Base-by-base conservation (phyloP, 1,140 invertebrate genomes). In the Cyrtorhinus lividipennis region DNA sequence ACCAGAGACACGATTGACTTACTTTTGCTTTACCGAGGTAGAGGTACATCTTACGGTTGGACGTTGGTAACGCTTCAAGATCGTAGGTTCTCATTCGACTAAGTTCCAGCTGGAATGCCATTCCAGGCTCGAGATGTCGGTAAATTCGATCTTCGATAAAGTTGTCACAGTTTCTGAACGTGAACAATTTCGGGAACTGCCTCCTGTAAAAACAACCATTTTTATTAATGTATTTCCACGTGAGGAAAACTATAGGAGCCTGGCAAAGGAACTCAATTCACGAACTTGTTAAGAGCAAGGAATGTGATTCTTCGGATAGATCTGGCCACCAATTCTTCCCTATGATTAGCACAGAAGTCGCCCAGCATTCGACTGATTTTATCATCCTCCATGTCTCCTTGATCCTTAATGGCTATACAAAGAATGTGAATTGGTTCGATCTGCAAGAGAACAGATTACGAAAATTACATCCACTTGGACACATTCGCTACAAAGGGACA, bases 1-100 rank as follows among this genome's bases (percentile, higher is more conserved):
- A n/a, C n/a, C n/a, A n/a, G n/a, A n/a, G n/a, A n/a, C n/a, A n/a
- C n/a, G n/a, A n/a, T n/a, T n/a, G n/a, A 61, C 62, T 59, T 68
- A 86, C 87, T 79, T 98, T 97, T 0, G 93, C 93, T 72, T 89
- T 90, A 15, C 93, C 95, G 12, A 98, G 77, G 72, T 98, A 98
- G 15, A 99, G 75, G 73, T 98, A 94, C 94, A 98, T 98, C 74
- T 97, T 96, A 72, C 95, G 88, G 75, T 97, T 98, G n/a, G 92
- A 91, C 0, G 93, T 96, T 0, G 92, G 91, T 63, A 98, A 78
- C 0, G 92, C 91, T 73, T 97, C 93, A 20, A 98, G 77, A 71
- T 96, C 89, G 72, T 97, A 99, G 25, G 90, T 96, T 69, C 88
- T 80, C 85, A 99, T 90, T 62, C 95, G 78, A 74, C 94, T 96